Base-by-base conservation (phyloP, 1,140 invertebrate species). In the Ceratina japonica region DNA sequence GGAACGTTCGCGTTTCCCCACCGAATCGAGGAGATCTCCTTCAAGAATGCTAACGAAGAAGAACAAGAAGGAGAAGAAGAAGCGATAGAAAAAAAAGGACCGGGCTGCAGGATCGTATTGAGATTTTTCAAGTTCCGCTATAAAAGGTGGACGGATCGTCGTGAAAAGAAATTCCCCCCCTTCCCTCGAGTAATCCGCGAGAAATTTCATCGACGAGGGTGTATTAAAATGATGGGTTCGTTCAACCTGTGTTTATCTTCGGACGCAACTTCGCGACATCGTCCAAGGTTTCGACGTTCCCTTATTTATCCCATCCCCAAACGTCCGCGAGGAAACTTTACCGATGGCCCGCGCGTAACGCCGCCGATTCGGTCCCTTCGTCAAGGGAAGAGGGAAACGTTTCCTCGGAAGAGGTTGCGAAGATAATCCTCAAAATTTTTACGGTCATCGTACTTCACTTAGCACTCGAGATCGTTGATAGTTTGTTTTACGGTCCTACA, bases 141-240 rank as follows among this genome's bases (percentile, higher is more conserved):
- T 78, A 77, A 77, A 77, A 77, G 75, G 54, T 27, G 20, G 58
- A 63, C 20, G 20, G 56, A 62, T 71, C 58, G 56, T 37, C 58
- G 16, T 62, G 37, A 22, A 16, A 22, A 27, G 62, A 62, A 44
- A 44, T 44, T 44, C 10, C 37, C 37, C 37, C 37, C 10, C 10
- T 44, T 10, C 37, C 2, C 15, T 63, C 51, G 27, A 27, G 59
- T 63, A 20, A 27, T 24, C 63, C 16, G 75, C 69, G 51, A 77
- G 69, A 78, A 44, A 78, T 72, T 78, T 78, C 75, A 63, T 77
- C 71, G 75, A 27, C 37, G 37, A 56, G 31, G 27, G 20, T 49
- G 69, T 58, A 78, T 78, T 78, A 78, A 78, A 78, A 78, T 27
- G 69, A 78, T 78, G 69, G 75, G 69, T 70, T 78, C 75, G 68